Evolutionary conservation across 2,797 vertebrate genomes (phyloP), one percentile per base, ranked within the genome.

Genomic region (Myotis myotis): DNA sequence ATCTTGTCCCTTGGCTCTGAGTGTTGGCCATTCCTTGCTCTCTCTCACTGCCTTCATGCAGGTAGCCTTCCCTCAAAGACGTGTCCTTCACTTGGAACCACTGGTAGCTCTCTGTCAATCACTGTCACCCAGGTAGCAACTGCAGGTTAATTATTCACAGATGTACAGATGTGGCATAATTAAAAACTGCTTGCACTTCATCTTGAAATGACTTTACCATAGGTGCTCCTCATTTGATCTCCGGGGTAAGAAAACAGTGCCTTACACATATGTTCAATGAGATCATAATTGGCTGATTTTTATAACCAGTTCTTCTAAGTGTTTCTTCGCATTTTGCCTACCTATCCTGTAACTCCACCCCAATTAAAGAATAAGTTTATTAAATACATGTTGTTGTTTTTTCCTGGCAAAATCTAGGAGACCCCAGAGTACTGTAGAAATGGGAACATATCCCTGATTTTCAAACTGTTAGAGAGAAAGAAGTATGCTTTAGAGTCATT

Each of bases 401-500:
- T 90, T 62, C 23, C 68, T 62, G 68, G 10, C 28, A 91, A 80
- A 87, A 49, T 82, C 5, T 44, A 22, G 75, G 33, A 83, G 23
- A 81, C 9, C 16, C 41, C 3, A 22, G 20, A 30, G 19, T 66
- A 60, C 44, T 91, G 33, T 15, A 94, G 11, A 13, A 19, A 94
- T 23, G 8, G 57, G 11, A 94, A 94, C 13, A 22, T 19, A 6
- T 79, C 20, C 30, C 82, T 87, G 79, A 49, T 94, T 95, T 97
- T 62, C 6, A 64, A 96, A 86, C 83, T 89, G 79, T 76, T 87
- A 96, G 85, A 72, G 53, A 75, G 5, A 22, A 87, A 79, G 85
- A 94, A 89, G 57, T 3, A 83, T 89, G 0, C 66, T 9, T 91
- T 47, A 55, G 92, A 97, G 15, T 51, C n/a, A 74, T 83, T 95